phyloP scores from a whole-genome alignment of 2,797 vertebrate genomes.

The Enteromius viviparus region DNA sequence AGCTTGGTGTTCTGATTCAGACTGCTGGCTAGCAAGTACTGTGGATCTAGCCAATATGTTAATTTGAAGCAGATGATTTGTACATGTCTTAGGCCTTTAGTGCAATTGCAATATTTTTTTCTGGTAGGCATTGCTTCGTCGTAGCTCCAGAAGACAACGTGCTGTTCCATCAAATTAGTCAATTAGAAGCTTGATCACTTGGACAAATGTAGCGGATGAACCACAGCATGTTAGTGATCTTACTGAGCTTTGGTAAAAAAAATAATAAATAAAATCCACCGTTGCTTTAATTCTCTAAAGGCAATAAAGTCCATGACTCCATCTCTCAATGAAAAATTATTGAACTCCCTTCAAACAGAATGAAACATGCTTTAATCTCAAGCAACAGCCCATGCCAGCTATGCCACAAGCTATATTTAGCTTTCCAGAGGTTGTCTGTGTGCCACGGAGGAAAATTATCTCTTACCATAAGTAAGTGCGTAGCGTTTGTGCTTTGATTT shows the following conservation, averaged over 20 bases:
- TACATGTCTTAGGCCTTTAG: constrained; percentile 17
- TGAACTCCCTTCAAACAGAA: constrained; percentile 43
- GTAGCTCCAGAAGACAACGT: background rate
- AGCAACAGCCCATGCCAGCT: constrained; percentile 22
- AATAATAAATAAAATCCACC: background rate
- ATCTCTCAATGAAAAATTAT: constrained; percentile 17
- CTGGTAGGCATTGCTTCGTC: background rate
- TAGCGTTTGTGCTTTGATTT: constrained; percentile 50
- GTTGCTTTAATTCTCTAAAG: constrained; percentile 7
- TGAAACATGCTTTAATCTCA: constrained; percentile 43
- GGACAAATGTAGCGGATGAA: constrained; percentile 20
- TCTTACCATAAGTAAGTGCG: constrained; percentile 27
- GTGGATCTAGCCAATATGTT: constrained; percentile 23
- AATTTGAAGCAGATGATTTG: constrained; percentile 32
- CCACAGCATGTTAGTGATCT: background rate
- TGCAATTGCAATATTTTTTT: background rate
- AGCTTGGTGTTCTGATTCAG: constrained; percentile 34
- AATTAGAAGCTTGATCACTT: constrained; percentile 21
- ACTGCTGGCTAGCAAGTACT: constrained; percentile 10
- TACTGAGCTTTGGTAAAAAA: background rate
- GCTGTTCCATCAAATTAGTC: constrained; percentile 10
- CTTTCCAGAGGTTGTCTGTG: constrained; percentile 33
- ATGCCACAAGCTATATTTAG: constrained; percentile 47
- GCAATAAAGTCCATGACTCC: background rate
- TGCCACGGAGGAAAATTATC: constrained; percentile 32